These are phyloP conservation scores for Morinoia aosen DNA, from an alignment of 2,888 invertebrate genomes.

Conservation along the genomic window DNA sequence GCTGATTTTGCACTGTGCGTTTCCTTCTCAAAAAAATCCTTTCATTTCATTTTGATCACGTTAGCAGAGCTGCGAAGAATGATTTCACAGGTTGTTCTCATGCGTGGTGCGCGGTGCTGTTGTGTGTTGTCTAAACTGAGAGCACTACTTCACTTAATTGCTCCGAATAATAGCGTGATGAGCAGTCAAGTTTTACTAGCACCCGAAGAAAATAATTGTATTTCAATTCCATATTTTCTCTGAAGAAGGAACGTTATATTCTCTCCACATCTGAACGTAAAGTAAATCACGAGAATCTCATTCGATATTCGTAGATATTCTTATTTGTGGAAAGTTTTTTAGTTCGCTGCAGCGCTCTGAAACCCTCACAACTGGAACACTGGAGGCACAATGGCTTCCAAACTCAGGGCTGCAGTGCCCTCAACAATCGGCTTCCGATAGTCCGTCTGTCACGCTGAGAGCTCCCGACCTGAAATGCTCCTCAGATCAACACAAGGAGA, in stretches of 20 bases:
- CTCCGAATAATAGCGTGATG: background rate
- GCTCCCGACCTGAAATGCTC: constrained; percentile 36
- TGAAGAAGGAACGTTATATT: background rate
- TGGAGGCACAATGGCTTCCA: constrained; percentile 47
- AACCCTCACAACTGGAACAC: constrained; percentile 18
- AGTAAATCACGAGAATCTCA: background rate
- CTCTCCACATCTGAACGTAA: background rate
- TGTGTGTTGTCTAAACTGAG: background rate
- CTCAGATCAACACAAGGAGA: constrained; percentile 24
- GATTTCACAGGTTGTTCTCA: background rate
- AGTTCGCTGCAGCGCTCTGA: background rate
- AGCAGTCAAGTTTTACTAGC: background rate
- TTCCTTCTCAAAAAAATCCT: too few relatives aligned
- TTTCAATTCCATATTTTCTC: too few relatives aligned
- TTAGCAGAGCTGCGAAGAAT: background rate
- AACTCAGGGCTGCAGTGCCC: constrained; percentile 12
- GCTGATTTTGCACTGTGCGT: too few relatives aligned
- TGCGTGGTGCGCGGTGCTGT: background rate
- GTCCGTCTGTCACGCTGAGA: constrained; percentile 48
- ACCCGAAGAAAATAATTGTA: background rate
- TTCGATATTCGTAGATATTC: background rate
- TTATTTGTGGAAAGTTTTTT: background rate
- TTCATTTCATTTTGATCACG: background rate
- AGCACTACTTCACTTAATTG: background rate
- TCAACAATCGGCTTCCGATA: constrained; percentile 50